Base-by-base conservation (phyloP, 2,797 vertebrate genomes). In the Huso huso region DNA sequence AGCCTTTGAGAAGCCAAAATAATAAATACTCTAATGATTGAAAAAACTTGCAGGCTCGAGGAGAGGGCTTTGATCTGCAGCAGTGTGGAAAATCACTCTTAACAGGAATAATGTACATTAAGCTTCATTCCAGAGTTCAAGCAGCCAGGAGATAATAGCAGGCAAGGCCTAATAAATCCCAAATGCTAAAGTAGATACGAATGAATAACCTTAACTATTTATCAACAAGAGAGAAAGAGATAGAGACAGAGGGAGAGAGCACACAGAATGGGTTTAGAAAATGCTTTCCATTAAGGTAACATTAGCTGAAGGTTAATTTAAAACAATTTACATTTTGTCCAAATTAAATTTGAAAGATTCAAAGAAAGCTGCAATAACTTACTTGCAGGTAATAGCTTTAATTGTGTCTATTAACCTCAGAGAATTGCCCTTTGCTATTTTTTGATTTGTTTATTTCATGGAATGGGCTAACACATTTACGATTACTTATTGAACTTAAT, bases 81-180 rank as follows among this genome's bases (percentile, higher is more conserved):
- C 50, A 48, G 58, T 48, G 58, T 48, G 66, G 50, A 67, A 67
- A 67, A 67, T 61, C 57, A 15, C 66, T 61, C 49, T 67, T 61
- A 61, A 62, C 60, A 67, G 62, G 66, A 61, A 62, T 67, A 67
- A 67, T 67, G 66, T 62, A 67, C 66, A 67, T 67, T 67, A 67
- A 67, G 60, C 50, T 18, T 10, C 60, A 62, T 67, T 48, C 61
- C 66, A 67, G 49, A 61, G 66, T 62, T 67, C 59, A 67, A 49
- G 66, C 60, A 61, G 58, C 66, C 48, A 51, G 50, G 66, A 67
- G 59, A 52, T 67, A 61, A 67, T 62, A 59, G 58, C 66, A 51
- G 50, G 9, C 15, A 15, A 61, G 23, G 5, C 51, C 57, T 62
- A 61, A 62, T 67, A 62, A 67, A 67, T 67, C 66, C 49, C 15